Evolutionary conservation across 2,888 invertebrate species (phyloP), one percentile per base, ranked within the genome.

Genomic region (Heliconius aoede): DNA sequence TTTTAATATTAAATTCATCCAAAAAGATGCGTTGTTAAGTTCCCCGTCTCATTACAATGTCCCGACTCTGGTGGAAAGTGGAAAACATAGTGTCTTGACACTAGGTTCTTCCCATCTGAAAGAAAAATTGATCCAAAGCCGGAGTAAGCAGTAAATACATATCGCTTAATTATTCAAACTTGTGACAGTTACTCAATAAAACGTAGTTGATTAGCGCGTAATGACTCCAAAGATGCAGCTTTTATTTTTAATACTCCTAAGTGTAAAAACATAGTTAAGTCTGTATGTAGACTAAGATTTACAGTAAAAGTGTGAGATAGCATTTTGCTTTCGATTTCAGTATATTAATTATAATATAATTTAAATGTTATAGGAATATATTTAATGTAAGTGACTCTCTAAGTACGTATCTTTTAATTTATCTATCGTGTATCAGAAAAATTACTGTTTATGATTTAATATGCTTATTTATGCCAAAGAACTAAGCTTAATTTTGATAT

Each of bases 161-260:
- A 94, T 94, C 94, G 90, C 91, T 92, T 92, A 90, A 91, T 89
- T 87, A 85, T 86, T 85, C 86, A 85, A 85, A 83, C 84, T 88
- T 85, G 91, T 91, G 92, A 91, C 94, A 89, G 87, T 89, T 88
- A 89, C 83, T 90, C 93, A 92, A 91, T 91, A 80, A 80, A 77
- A 65, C 68, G 76, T 81, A 80, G 81, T 73, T 78, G 73, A 78
- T 72, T 78, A 83, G 83, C 78, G 84, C 85, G 84, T 84, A 83
- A 86, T 85, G 83, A 86, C 88, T 88, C 93, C 93, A 93, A 93
- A 93, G 93, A 93, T 86, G 86, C 92, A 90, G 90, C 89, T 92
- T 91, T 92, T 93, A 91, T 91, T 93, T 93, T 92, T 91, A 88
- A 89, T 91, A 91, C 86, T 82, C 81, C 72, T 89, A 89, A 87